Evolutionary conservation across 2,113 vertebrate genomes (phyloP).

Genomic region (Chlorodrepanis virens): DNA sequence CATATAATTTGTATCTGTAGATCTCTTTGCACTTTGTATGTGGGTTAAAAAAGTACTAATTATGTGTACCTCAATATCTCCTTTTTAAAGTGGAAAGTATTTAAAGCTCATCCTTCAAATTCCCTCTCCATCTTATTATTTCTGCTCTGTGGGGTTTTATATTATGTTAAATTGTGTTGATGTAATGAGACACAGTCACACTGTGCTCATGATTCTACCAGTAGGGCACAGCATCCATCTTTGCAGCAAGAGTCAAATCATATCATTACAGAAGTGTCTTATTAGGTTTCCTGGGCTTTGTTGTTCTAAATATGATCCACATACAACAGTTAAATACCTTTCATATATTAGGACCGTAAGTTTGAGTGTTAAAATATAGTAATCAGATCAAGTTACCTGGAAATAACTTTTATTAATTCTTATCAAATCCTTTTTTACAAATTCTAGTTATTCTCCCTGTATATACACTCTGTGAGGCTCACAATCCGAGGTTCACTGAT

Average conservation of each 20-base stretch:
- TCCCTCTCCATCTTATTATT: not conserved
- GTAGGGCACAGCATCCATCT: not conserved
- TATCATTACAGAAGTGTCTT: not conserved
- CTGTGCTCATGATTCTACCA: slow-evolving; percentile 12
- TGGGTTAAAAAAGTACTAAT: not conserved
- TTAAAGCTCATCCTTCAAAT: slow-evolving; percentile 7
- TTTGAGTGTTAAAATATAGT: slow-evolving; percentile 2
- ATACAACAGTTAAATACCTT: not conserved
- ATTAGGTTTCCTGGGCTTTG: not conserved
- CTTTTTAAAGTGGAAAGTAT: not conserved
- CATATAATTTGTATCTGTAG: not conserved
- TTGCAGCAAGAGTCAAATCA: not conserved
- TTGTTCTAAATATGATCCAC: not conserved
- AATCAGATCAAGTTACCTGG: not conserved
- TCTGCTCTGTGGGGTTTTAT: slow-evolving; percentile 7
- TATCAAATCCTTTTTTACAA: not conserved
- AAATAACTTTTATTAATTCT: not conserved
- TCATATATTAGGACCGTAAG: not conserved
- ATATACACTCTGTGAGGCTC: not conserved
- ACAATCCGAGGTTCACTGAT: not conserved
- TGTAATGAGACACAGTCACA: slow-evolving; percentile 20
- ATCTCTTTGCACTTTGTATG: not conserved
- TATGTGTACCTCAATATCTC: not conserved
- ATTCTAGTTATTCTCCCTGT: not conserved
- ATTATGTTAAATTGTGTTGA: slow-evolving; percentile 15